Conservation (phyloP, 2,888 invertebrate species). For the Magallana nippona region DNA sequence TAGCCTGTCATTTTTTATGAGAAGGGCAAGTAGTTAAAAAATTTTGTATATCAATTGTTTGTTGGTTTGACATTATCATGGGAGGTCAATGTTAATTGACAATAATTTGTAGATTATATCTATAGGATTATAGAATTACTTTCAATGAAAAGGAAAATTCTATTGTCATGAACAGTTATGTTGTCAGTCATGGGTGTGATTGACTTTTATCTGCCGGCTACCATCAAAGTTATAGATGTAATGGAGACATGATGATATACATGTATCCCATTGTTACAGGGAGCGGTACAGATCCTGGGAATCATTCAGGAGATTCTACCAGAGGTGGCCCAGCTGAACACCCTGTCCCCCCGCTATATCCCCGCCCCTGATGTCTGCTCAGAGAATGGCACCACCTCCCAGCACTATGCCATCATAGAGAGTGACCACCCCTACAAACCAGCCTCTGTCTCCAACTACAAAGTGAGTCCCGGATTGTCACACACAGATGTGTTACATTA, state of each 20-base stretch:
- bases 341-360: constrained; percentile 81
- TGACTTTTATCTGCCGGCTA: too few species aligned
- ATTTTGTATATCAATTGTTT: background rate
- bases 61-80: background rate
- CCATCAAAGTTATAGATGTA: too few species aligned
- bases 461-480: constrained; percentile 81
- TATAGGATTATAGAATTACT: too few species aligned
- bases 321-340: constrained; percentile 91
- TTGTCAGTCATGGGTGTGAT: too few species aligned
- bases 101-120: too few species aligned
- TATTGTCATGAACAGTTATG: too few species aligned
- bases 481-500: too few species aligned
- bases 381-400: constrained; percentile 85
- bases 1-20: too few species aligned
- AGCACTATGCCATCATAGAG: constrained; percentile 94
- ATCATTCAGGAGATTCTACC: constrained; percentile 93
- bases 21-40: too few species aligned
- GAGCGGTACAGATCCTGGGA: constrained; percentile 88
- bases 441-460: constrained; percentile 85
- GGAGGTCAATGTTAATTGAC: too few species aligned
- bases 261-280: constrained; percentile 66
- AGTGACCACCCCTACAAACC: constrained; percentile 98
- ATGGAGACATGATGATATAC: background rate
- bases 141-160: too few species aligned
- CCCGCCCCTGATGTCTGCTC: constrained; percentile 54